Conservation (phyloP, 2,113 vertebrate species). For the Xenopus laevis region DNA sequence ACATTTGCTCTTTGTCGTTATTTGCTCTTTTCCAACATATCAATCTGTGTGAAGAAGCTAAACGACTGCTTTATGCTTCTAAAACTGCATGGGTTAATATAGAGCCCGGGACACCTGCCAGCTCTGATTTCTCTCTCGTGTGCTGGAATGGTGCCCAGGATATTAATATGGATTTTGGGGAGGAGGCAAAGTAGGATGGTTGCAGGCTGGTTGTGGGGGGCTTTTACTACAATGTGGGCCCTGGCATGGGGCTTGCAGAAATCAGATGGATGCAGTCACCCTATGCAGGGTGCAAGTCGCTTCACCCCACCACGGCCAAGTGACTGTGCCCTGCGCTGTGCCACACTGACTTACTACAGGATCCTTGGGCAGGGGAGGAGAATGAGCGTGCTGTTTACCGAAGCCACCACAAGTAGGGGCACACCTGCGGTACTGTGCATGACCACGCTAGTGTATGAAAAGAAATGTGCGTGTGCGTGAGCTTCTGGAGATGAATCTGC, state of each 20-base stretch:
- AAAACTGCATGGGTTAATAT: conserved; percentile 27
- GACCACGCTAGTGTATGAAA: neutral
- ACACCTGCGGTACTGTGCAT: neutral
- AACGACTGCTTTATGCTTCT: neutral
- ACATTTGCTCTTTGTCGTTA: no score
- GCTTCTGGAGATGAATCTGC: no score
- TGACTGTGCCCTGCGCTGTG: conserved; percentile 39
- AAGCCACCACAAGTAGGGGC: conserved; percentile 43
- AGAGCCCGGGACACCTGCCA: neutral
- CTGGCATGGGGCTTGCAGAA: neutral
- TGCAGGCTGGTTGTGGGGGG: conserved; percentile 11
- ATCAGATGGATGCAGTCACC: conserved; percentile 8
- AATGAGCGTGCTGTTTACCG: conserved; percentile 37
- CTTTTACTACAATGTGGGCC: neutral
- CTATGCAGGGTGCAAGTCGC: neutral
- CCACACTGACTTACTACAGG: conserved; percentile 18
- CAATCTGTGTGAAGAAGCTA: no score
- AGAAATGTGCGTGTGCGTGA: neutral
- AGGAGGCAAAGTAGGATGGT: neutral
- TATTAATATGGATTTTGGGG: neutral
- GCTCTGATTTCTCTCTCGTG: neutral
- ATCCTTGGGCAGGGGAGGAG: neutral
- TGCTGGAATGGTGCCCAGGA: conserved; percentile 25
- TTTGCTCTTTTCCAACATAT: no score
- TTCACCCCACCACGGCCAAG: conserved; percentile 30